A percentile compares a stretch with the other conserved stretches of the same genome.
phyloP scores from a whole-genome alignment of 2,113 vertebrate species.

The Apteryx mantelli region DNA sequence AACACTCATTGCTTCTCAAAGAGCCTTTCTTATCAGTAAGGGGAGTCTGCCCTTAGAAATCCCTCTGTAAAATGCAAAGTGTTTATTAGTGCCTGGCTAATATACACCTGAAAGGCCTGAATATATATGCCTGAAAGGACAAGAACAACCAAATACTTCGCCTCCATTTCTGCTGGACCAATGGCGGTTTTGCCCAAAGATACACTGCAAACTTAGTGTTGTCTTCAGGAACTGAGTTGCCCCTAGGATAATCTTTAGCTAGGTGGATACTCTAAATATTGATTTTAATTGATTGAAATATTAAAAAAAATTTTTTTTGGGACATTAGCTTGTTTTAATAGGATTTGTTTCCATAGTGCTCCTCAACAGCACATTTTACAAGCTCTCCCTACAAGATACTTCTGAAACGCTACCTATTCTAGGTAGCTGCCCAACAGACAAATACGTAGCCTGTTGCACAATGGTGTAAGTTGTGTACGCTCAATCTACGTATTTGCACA shows the following conservation, averaged over 20 bases:
- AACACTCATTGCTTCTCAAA: background rate
- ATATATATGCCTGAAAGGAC: background rate
- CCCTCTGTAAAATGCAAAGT: background rate
- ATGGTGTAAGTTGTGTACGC: fast-evolving
- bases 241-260: background rate
- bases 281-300: background rate
- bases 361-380: background rate
- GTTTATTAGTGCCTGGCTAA: background rate
- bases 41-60: background rate
- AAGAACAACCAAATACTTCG: background rate
- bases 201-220: background rate
- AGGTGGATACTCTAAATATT: background rate
- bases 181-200: background rate
- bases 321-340: background rate
- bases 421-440: background rate
- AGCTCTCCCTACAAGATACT: background rate
- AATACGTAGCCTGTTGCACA: background rate
- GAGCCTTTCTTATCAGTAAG: fast-evolving
- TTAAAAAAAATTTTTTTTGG: background rate
- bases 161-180: background rate
- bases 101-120: background rate
- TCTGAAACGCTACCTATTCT: background rate
- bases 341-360: background rate
- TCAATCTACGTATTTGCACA: background rate
- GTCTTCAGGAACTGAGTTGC: background rate